These are phyloP conservation scores for Leptinotarsa texana DNA, from an alignment of 1,140 invertebrate genomes.

Conservation along the genomic window DNA sequence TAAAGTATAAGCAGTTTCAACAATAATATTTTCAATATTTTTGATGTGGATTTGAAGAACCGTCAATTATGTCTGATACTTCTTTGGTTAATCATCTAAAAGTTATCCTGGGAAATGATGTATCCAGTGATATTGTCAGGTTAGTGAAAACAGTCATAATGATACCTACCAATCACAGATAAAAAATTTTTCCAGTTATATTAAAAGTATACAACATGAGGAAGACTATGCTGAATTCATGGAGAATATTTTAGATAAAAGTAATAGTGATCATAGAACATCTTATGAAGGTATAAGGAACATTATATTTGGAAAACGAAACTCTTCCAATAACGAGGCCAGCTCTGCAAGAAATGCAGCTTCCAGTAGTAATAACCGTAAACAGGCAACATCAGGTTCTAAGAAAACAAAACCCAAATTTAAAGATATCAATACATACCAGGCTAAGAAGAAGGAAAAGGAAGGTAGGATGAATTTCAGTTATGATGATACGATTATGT, in stretches of 20 bases:
- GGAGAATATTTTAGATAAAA: constrained; percentile 66
- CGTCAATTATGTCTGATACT: background rate
- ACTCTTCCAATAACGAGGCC: constrained; percentile 9
- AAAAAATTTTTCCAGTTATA: constrained; percentile 60
- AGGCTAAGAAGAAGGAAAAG: constrained; percentile 42
- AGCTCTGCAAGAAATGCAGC: background rate
- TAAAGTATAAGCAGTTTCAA: too few species aligned
- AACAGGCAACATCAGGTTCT: constrained; percentile 29
- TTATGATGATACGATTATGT: background rate
- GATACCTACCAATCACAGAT: background rate
- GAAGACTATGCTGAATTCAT: constrained; percentile 73
- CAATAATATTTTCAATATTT: too few species aligned
- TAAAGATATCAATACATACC: constrained; percentile 38
- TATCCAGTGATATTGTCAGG: constrained; percentile 59
- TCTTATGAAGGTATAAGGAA: constrained; percentile 69
- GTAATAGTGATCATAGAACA: constrained; percentile 65
- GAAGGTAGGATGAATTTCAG: constrained; percentile 30
- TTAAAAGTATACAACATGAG: constrained; percentile 67
- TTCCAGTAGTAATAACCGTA: background rate
- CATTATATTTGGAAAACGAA: constrained; percentile 53
- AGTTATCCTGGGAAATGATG: constrained; percentile 49
- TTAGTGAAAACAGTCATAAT: constrained; percentile 36
- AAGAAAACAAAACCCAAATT: constrained; percentile 49
- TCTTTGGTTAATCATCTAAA: constrained; percentile 19
- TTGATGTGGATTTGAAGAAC: too few species aligned